Base-by-base conservation (phyloP, 2,113 vertebrate genomes). In the Bubo blakistoni region DNA sequence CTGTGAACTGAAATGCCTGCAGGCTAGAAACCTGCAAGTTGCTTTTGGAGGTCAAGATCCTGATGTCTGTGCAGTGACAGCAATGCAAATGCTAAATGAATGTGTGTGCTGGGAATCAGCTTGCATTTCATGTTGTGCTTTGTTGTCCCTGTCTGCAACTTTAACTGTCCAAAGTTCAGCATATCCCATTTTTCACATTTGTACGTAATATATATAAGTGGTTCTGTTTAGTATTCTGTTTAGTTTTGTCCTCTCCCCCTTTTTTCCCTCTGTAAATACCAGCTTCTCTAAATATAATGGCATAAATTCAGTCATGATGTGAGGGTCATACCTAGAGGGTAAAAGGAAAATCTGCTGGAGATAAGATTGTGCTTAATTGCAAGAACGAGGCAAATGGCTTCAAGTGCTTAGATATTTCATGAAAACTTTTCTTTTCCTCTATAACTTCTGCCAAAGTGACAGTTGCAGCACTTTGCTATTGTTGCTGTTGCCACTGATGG, bases 21-120 rank as follows among this genome's bases (percentile, higher is more conserved):
- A 84, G 59, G 34, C 42, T 42, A n/a, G 70, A 73, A 82, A 42
- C 16, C 47, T 21, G 27, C 21, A 20, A 38, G 18, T 54, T 95
- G 49, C 29, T 57, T 29, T 49, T 49, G 30, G 27, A 72, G 54
- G 25, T 34, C 54, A 76, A 65, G 49, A 52, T 67, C 52, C 58
- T 86, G 85, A 46, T 1, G 0, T 47, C 61, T 77, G 34, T 47
- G 62, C 54, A n/a, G 79, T 44, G 62, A 36, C 62, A 83, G 66
- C 44, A 58, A 11, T 7, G 1, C 36, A 66, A 69, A 40, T 0
- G 0, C 27, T 73, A 24, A 55, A 47, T 22, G 58, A 2, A 1
- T 42, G 27, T 1, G 5, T 42, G 7, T 55, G 61, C 57, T 94
- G 70, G 38, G 27, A 73, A 81, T 58, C 54, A n/a, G 13, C 34